Evolutionary conservation across 2,113 vertebrate genomes (phyloP), one percentile per base, ranked within the genome.

Genomic region (Stigmatopora argus): DNA sequence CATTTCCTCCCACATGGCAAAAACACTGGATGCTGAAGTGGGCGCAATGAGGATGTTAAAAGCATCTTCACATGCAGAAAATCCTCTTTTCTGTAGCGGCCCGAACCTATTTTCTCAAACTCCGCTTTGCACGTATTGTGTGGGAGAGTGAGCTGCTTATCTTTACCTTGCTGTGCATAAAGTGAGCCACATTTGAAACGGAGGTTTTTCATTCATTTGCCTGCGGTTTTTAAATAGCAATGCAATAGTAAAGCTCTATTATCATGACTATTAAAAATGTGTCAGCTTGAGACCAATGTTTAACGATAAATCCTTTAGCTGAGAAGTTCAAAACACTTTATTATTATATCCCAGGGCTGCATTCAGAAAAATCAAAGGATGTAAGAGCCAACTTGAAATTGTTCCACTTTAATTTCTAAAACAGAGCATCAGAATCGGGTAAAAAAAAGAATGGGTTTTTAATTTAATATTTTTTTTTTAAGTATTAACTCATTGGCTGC

Each of bases 61-160:
- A 80, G 64, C 71, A 66, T 62, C 59, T 82, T 59, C 71, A 70
- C 77, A 89, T 83, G 73, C 83, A 78, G 75, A 75, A 78, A 79
- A 81, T 74, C 44, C 2, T 63, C 72, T 85, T 86, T 86, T 73
- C 72, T 66, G 53, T 45, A 7, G 9, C 66, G 73, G 74, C 56
- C 60, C 65, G 78, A 87, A 86, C 80, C 82, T 81, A 81, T 81
- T 85, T 85, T 79, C 62, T 52, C 58, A 70, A 66, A 73, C 71
- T 76, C 71, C 64, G 84, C 76, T 78, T 56, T 59, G 75, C 59
- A 59, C 52, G 72, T 35, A 67, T 41, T 65, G 68, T 71, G 77
- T 80, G 72, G 71, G 72, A 11, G 23, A 64, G 55, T 48, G 65
- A 44, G 6, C 11, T 44, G 11, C 44, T 17, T 34, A 9, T 7